Percentiles rank a stretch among this genome's conserved stretches.
phyloP scores from a whole-genome alignment of 2,797 vertebrate genomes.

The Nyctibius grandis region DNA sequence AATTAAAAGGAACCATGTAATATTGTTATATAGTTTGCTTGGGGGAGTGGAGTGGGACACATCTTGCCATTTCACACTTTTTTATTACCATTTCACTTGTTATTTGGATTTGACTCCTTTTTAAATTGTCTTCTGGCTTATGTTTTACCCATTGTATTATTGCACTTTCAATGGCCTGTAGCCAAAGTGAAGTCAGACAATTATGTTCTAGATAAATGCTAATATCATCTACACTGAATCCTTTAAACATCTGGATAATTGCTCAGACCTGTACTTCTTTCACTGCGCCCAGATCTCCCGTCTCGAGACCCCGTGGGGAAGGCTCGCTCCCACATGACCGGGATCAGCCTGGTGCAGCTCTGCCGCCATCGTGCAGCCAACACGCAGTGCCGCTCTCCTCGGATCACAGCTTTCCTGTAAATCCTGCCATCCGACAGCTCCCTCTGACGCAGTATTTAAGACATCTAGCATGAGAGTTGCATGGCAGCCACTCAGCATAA shows the following conservation, averaged over 20 bases:
- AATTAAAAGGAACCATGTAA: not conserved
- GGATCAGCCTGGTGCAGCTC: fast-evolving
- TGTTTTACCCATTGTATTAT: not conserved
- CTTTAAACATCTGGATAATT: not conserved
- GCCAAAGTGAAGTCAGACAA: not conserved
- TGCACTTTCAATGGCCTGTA: not conserved
- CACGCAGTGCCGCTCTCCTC: not conserved
- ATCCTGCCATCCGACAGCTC: not conserved
- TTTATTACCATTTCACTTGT: not conserved
- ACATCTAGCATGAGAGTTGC: no score
- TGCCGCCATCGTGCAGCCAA: not conserved
- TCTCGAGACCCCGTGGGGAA: not conserved
- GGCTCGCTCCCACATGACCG: fast-evolving
- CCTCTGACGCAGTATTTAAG: not conserved
- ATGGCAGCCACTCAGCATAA: not conserved
- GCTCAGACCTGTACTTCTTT: not conserved
- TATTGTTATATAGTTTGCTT: not conserved
- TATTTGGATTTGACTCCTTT: not conserved
- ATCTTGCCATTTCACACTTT: not conserved
- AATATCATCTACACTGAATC: not conserved
- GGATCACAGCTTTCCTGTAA: not conserved
- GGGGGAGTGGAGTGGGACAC: not conserved
- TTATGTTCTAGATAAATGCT: not conserved
- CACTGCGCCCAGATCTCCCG: not conserved
- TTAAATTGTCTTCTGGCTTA: not conserved